Conservation (phyloP, 2,797 vertebrate genomes). For the Clarias laeviceps region DNA sequence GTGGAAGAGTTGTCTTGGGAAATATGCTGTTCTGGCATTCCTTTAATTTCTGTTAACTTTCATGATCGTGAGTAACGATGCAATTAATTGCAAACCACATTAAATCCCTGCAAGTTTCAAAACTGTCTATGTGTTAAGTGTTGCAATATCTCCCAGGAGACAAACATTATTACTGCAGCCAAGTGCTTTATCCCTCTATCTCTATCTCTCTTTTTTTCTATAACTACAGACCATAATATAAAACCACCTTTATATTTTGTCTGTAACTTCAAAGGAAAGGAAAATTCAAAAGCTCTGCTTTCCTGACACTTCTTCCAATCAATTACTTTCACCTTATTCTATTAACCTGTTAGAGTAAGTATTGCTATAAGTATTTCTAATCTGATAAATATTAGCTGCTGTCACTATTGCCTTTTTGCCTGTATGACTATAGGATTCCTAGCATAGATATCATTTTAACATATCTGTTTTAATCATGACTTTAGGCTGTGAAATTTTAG, state of each 20-base stretch:
- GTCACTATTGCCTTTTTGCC: background rate
- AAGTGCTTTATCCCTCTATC: background rate
- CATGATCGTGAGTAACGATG: conserved; percentile 65
- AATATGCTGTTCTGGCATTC: conserved; percentile 58
- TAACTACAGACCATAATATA: conserved; percentile 17
- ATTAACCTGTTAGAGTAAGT: background rate
- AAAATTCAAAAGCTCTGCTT: background rate
- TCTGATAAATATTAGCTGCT: background rate
- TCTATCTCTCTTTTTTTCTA: conserved; percentile 12
- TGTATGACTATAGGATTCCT: background rate
- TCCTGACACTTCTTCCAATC: background rate
- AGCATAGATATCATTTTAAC: background rate
- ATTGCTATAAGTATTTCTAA: background rate
- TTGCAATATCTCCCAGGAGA: conserved; percentile 53
- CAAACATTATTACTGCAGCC: conserved; percentile 49
- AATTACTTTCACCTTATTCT: background rate
- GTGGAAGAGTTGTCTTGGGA: conserved; percentile 58
- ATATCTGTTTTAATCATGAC: background rate
- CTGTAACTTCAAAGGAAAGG: conserved; percentile 7
- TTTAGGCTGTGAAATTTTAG: background rate
- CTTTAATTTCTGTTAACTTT: conserved; percentile 68
- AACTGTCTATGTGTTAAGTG: conserved; percentile 64
- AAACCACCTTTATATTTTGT: background rate
- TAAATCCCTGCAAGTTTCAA: conserved; percentile 64
- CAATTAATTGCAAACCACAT: conserved; percentile 73